phyloP scores from a whole-genome alignment of 2,888 invertebrate species.

The Quadroppia sp. region DNA sequence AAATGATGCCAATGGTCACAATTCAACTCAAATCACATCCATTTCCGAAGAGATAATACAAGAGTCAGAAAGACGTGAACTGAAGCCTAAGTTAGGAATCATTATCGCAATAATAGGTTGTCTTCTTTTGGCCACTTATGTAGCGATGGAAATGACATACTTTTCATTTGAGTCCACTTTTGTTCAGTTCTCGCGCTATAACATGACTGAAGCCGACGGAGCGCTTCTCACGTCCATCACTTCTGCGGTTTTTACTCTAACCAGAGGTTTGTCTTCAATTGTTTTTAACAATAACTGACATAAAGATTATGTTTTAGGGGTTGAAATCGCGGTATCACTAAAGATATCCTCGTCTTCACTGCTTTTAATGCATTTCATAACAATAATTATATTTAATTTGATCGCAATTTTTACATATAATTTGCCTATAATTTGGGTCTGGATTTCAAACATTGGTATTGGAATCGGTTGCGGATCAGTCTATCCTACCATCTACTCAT shows the following conservation, averaged over 20 bases:
- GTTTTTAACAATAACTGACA: not conserved
- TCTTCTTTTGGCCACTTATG: constrained; percentile 28
- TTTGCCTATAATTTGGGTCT: constrained; percentile 4
- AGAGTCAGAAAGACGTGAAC: constrained; percentile 20
- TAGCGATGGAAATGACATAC: constrained; percentile 33
- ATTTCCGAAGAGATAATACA: constrained; percentile 13
- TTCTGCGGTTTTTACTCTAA: constrained; percentile 15
- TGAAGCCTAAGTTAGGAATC: not conserved
- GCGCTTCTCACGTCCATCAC: constrained; percentile 7
- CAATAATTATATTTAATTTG: constrained; percentile 13
- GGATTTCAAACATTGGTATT: constrained; percentile 25
- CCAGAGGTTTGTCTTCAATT: constrained; percentile 1
- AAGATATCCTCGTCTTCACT: constrained; percentile 2
- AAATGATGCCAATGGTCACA: not conserved
- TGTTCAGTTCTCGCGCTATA: constrained; percentile 15
- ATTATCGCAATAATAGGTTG: constrained; percentile 8
- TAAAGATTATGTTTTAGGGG: not conserved
- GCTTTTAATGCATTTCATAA: not conserved
- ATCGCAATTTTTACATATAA: constrained; percentile 16
- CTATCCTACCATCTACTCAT: constrained; percentile 19
- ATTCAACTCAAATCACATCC: not conserved
- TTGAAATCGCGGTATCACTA: not conserved
- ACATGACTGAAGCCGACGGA: constrained; percentile 26
- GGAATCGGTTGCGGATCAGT: constrained; percentile 32
- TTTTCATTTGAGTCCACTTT: constrained; percentile 22